Evolutionary conservation across 2,888 invertebrate species (phyloP).

Genomic region (Perizoma affinitatum): DNA sequence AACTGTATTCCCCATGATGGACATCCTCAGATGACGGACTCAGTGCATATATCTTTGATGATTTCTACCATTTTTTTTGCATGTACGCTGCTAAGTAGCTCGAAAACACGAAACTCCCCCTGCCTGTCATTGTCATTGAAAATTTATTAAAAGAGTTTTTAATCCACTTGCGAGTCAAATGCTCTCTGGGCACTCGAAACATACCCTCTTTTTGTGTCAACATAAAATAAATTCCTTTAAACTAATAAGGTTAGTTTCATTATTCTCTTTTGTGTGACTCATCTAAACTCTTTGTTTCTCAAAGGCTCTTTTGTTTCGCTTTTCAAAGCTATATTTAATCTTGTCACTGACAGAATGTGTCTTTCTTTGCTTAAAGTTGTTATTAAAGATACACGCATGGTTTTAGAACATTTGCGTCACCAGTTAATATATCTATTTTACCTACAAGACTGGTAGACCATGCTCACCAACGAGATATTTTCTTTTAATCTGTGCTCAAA

Average conservation of each 20-base stretch:
- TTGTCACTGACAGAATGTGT: conserved; percentile 22
- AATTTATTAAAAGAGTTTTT: conserved; percentile 2
- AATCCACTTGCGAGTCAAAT: conserved; percentile 23
- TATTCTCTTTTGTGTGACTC: conserved; percentile 27
- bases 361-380: conserved; percentile 14
- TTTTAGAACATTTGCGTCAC: background rate
- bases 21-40: too few relatives aligned
- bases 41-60: too few relatives aligned
- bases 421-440: too few relatives aligned
- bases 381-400: conserved; percentile 5
- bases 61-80: too few relatives aligned
- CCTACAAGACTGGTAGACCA: too few relatives aligned
- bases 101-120: background rate
- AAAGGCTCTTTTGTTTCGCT: conserved; percentile 20
- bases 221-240: conserved; percentile 5
- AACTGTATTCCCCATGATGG: too few relatives aligned
- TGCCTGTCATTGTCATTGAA: conserved; percentile 20
- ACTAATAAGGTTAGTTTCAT: background rate
- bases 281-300: conserved; percentile 18
- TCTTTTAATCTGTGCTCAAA: too few relatives aligned
- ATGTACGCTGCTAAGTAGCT: too few relatives aligned
- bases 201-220: background rate
- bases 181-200: conserved; percentile 9
- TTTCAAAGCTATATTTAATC: conserved; percentile 22
- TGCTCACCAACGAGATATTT: too few relatives aligned